Evolutionary conservation across 2,113 vertebrate genomes (phyloP).

Genomic region (Aegotheles bennettii): DNA sequence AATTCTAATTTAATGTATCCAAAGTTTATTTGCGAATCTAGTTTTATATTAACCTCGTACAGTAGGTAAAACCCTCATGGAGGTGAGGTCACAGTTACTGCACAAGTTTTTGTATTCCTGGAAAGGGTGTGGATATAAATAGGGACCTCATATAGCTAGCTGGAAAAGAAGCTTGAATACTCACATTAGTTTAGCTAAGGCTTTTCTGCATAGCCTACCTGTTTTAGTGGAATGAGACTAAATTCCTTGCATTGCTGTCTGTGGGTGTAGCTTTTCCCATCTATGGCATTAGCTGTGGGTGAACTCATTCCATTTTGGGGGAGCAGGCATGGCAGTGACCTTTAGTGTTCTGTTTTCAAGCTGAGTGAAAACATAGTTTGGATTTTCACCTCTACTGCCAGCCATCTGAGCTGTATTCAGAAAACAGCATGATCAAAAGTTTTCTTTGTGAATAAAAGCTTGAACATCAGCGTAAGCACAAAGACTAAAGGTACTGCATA

Average conservation of each 20-base stretch:
- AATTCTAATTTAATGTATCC: neutral
- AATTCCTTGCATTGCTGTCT: neutral
- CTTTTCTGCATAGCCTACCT: neutral
- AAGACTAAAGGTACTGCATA: neutral
- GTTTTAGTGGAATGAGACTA: neutral
- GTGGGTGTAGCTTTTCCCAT: neutral
- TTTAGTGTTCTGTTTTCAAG: neutral
- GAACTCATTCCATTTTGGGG: neutral
- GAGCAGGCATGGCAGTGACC: neutral
- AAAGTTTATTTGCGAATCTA: neutral
- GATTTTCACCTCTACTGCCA: neutral
- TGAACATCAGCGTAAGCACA: neutral
- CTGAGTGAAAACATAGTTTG: neutral
- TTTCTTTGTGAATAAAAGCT: neutral
- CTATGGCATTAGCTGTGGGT: neutral
- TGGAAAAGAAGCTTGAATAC: neutral
- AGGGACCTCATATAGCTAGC: neutral
- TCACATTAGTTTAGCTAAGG: neutral
- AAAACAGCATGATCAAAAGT: neutral
- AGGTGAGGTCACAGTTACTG: neutral
- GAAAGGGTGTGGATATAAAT: neutral
- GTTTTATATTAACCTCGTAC: neutral
- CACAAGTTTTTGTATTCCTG: neutral
- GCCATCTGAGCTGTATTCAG: neutral
- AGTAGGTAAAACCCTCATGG: neutral